phyloP scores from a whole-genome alignment of 2,113 vertebrate genomes.

The Lepisosteus oculatus region DNA sequence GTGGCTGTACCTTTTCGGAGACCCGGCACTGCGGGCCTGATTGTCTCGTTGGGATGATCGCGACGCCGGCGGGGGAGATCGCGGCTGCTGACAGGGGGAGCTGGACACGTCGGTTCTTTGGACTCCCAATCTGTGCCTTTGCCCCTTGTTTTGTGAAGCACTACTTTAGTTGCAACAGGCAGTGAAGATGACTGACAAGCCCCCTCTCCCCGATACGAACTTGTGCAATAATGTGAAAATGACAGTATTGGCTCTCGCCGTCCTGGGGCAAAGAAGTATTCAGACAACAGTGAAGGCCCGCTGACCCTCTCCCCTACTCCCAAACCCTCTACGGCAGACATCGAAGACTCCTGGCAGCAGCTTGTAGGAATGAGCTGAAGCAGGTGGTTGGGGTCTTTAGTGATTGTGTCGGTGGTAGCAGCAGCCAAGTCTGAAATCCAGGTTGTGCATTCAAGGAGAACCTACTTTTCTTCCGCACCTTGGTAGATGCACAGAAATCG shows the following conservation, averaged over 20 bases:
- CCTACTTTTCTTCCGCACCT: no score
- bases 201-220: neutral
- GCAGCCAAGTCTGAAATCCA: no score
- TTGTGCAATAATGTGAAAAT: neutral
- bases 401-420: no score
- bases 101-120: no score
- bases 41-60: no score
- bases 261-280: constrained; percentile 35
- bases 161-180: neutral
- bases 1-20: neutral
- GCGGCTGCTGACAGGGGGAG: no score
- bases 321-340: no score
- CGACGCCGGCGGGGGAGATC: no score
- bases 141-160: neutral
- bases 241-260: constrained; percentile 47
- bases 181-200: neutral
- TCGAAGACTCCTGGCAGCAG: no score
- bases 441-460: no score
- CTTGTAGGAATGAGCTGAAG: constrained; percentile 19
- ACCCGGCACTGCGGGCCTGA: neutral
- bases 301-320: no score
- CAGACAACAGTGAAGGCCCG: neutral
- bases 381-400: constrained; percentile 10
- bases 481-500: no score
- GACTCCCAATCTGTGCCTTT: neutral